phyloP scores from a whole-genome alignment of 1,140 invertebrate genomes.

The Cherax quadricarinatus region DNA sequence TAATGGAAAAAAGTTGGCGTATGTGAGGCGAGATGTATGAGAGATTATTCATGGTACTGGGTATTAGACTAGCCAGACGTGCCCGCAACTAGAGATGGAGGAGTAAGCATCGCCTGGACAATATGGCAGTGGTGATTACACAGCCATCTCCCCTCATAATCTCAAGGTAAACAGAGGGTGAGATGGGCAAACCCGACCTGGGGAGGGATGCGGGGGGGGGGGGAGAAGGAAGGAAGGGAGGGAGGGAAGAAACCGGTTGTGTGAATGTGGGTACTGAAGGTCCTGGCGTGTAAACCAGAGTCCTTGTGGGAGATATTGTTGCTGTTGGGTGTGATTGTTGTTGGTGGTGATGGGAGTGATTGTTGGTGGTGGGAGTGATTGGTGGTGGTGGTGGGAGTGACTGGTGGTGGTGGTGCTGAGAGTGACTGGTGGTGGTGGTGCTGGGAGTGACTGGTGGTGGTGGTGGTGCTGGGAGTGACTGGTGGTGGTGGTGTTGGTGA shows the following conservation, averaged over 20 bases:
- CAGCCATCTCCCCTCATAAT: slow-evolving; percentile 70
- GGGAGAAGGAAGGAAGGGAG: background rate
- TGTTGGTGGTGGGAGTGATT: no score
- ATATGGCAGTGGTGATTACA: slow-evolving; percentile 69
- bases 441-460: no score
- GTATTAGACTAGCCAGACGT: slow-evolving; percentile 21
- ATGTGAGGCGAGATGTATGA: no score
- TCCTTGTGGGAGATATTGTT: slow-evolving; percentile 39
- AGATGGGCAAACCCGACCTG: slow-evolving; percentile 30
- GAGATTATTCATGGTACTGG: background rate
- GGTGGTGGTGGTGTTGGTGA: no score
- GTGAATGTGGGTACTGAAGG: slow-evolving; percentile 22
- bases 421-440: no score
- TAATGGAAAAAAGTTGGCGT: no score
- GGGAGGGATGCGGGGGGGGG: background rate
- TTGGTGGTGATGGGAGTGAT: background rate
- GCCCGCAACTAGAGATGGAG: slow-evolving; percentile 59
- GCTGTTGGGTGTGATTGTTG: background rate
- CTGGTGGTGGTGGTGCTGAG: no score
- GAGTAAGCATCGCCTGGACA: slow-evolving; percentile 63
- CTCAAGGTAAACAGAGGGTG: slow-evolving; percentile 70
- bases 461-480: no score
- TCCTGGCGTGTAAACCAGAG: slow-evolving; percentile 27
- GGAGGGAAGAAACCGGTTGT: slow-evolving; percentile 13
- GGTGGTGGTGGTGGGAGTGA: no score